Evolutionary conservation across 2,888 invertebrate genomes (phyloP).

Genomic region (Pterostichus madidus): DNA sequence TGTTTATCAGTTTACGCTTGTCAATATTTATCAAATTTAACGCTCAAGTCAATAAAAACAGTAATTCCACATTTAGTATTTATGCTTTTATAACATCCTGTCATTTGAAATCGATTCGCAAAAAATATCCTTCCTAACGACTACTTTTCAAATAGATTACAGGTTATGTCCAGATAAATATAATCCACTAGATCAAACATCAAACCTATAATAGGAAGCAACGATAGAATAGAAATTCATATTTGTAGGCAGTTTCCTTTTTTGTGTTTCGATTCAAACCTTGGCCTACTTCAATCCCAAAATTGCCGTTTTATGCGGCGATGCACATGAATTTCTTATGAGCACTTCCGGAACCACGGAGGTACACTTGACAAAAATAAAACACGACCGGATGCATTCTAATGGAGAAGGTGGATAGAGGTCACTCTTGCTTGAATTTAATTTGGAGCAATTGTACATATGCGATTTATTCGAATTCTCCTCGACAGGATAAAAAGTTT

Average conservation of each 20-base stretch:
- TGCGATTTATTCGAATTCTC: constrained; percentile 33
- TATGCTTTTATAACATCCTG: constrained; percentile 31
- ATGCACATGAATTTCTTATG: constrained; percentile 62
- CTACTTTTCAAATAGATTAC: constrained; percentile 1
- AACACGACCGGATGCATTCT: neutral
- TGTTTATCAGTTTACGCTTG: neutral
- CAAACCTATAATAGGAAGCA: constrained; percentile 32
- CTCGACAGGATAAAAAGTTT: constrained; percentile 5
- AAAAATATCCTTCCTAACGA: constrained; percentile 8
- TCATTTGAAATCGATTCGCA: constrained; percentile 39
- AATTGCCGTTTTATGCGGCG: constrained; percentile 61
- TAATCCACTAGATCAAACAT: neutral
- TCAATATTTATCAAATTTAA: constrained; percentile 11
- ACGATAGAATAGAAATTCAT: constrained; percentile 32
- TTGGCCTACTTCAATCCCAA: constrained; percentile 58
- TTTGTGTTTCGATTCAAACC: constrained; percentile 48
- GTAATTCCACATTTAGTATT: constrained; percentile 28
- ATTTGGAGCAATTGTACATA: constrained; percentile 10
- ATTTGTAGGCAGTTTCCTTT: constrained; percentile 34
- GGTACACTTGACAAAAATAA: constrained; percentile 41
- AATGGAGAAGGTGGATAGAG: neutral
- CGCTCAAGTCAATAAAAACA: constrained; percentile 23
- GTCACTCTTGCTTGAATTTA: neutral
- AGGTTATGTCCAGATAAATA: neutral
- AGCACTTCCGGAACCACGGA: constrained; percentile 49